phyloP scores from a whole-genome alignment of 2,797 vertebrate genomes.

The Oryzias sinensis region DNA sequence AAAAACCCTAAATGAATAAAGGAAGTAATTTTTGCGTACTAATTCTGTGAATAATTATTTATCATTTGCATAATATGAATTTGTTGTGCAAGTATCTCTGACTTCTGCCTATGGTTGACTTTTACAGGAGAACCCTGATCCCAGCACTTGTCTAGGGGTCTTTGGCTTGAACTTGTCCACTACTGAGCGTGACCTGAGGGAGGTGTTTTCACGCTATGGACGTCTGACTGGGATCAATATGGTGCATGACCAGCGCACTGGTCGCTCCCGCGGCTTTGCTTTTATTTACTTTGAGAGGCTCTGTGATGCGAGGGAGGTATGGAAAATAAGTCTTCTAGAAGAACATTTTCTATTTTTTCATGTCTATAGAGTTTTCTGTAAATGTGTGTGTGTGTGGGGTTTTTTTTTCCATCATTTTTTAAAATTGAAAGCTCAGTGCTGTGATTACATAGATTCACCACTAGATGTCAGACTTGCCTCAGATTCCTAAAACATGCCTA shows the following conservation, averaged over 20 bases:
- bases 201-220: conserved; percentile 91
- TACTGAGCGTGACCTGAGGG: conserved; percentile 90
- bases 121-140: conserved; percentile 90
- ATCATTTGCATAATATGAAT: background rate
- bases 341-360: background rate
- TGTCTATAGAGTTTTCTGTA: background rate
- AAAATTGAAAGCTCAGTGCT: background rate
- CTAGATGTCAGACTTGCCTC: conserved; percentile 63
- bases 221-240: conserved; percentile 91
- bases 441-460: conserved; percentile 51
- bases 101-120: conserved; percentile 34
- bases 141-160: conserved; percentile 90
- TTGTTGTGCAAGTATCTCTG: background rate
- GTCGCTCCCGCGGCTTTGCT: conserved; percentile 90
- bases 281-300: conserved; percentile 94
- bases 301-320: conserved; percentile 93
- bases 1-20: no score
- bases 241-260: conserved; percentile 92
- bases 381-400: background rate
- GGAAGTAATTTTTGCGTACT: no score
- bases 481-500: conserved; percentile 3
- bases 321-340: conserved; percentile 2
- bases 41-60: background rate
- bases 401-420: conserved; percentile 13
- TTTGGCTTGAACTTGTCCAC: conserved; percentile 95